Evolutionary conservation across 2,888 invertebrate genomes (phyloP).

Genomic region (Yponomeuta evonymella): DNA sequence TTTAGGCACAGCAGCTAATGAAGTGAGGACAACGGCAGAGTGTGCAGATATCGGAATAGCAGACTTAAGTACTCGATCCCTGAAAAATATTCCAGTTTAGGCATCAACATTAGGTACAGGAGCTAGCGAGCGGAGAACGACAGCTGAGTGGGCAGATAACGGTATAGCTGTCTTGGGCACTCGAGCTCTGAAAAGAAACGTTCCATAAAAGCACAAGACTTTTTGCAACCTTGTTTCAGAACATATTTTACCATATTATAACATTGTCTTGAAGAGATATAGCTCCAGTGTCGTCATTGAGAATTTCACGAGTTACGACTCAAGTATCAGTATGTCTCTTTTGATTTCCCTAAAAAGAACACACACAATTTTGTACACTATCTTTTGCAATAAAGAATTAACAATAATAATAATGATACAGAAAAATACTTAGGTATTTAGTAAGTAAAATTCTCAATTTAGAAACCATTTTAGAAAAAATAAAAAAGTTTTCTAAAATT

Average conservation of each 20-base stretch:
- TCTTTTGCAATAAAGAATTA: too few relatives aligned
- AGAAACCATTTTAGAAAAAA: too few relatives aligned
- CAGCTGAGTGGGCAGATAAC: constrained; percentile 43
- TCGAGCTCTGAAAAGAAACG: constrained; percentile 34
- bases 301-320: not conserved
- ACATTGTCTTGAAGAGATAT: not conserved
- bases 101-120: constrained; percentile 24
- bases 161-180: constrained; percentile 32
- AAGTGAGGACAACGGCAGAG: constrained; percentile 42
- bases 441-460: not conserved
- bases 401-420: too few relatives aligned
- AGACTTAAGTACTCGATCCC: constrained; percentile 31
- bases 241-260: not conserved
- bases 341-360: not conserved
- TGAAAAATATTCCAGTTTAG: constrained; percentile 30
- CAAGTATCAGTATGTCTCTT: not conserved
- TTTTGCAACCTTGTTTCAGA: not conserved
- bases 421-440: not conserved
- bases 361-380: too few relatives aligned
- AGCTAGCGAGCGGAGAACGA: constrained; percentile 34
- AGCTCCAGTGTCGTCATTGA: not conserved
- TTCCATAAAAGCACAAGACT: not conserved
- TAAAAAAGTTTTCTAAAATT: not conserved
- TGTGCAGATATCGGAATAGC: constrained; percentile 36
- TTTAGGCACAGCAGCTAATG: constrained; percentile 25